A percentile compares a stretch with the other conserved stretches of the same genome.
These are phyloP conservation scores for Ceratina australensis DNA, from an alignment of 1,140 invertebrate species.

Conservation along the genomic window DNA sequence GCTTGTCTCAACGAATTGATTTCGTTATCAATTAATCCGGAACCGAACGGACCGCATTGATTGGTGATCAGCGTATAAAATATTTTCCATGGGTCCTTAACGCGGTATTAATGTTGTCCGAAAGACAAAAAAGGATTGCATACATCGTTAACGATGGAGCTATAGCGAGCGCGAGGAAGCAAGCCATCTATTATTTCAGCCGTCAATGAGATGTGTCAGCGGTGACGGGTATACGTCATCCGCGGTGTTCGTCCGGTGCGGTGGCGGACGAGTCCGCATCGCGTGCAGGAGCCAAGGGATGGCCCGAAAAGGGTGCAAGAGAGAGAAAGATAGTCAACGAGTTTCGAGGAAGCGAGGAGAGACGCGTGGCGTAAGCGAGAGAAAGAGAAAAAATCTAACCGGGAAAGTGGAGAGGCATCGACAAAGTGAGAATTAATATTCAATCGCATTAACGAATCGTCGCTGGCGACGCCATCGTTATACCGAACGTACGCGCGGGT, in stretches of 20 bases:
- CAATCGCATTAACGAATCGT: conserved; percentile 79
- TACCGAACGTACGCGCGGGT: conserved; percentile 53
- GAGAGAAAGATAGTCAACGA: background rate
- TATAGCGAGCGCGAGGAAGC: conserved; percentile 55
- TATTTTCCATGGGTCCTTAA: conserved; percentile 51
- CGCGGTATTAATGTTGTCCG: conserved; percentile 35
- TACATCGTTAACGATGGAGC: conserved; percentile 60
- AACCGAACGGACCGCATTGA: background rate
- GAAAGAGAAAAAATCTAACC: conserved; percentile 50
- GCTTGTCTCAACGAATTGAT: too few species aligned
- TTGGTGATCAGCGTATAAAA: conserved; percentile 40
- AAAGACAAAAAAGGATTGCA: conserved; percentile 57
- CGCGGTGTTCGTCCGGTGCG: conserved; percentile 59
- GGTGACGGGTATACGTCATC: conserved; percentile 66
- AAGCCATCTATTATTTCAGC: conserved; percentile 65
- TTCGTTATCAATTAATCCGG: conserved; percentile 18
- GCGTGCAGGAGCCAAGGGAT: conserved; percentile 11
- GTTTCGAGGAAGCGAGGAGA: background rate
- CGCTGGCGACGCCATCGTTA: conserved; percentile 68
- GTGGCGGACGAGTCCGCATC: conserved; percentile 45
- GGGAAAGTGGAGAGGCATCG: conserved; percentile 63
- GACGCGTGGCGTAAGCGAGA: background rate
- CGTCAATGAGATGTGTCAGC: conserved; percentile 67
- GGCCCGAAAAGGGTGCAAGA: background rate
- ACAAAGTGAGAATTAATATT: conserved; percentile 78